Base-by-base conservation (phyloP, 2,113 vertebrate species). In the Chionomys nivalis region DNA sequence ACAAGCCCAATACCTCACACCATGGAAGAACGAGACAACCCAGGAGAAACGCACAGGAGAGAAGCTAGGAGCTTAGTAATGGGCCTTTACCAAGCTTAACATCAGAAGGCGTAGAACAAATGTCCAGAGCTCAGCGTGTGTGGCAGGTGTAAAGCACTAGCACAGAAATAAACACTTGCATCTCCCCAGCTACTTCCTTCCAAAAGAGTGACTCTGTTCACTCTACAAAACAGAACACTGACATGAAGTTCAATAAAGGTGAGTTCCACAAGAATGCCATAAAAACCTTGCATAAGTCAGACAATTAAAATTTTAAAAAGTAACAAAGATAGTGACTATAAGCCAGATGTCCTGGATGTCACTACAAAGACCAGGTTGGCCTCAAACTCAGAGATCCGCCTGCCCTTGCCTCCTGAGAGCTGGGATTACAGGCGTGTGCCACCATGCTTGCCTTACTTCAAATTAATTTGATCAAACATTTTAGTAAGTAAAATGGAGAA, bases 381-480 rank as follows among this genome's bases (percentile, higher is more conserved):
- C 42, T 44, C 42, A 42, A 44, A 76, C 42, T 76, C 73, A 44
- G 73, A 44, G 73, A 76, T 44, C 24, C 24, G 7, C 39, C 42
- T 76, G 73, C 24, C 24, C 73, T 24, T 76, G 73, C 11, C 73
- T 26, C 39, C 42, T 44, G 39, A 76, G 39, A 44, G 39, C 73
- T 76, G 23, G 9, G 73, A 76, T 44, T 28, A 13, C 36, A 82
- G 79, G 12, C 7, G 13, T 61, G 12, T 12, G 8, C 23, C 55
- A 16, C 12, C 55, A 39, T 26, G n/a, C 52, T 36, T 39, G 23
- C 36, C 55, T 28, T 82, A 82, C 24, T 7, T 14, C 4, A 33
- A 94, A 70, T 55, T 73, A 85, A 95, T 92, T 91, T 72, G 76
- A 89, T 6, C n/a, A 97, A 95, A 91, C 23, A 93, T 91, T 96